phyloP scores from a whole-genome alignment of 2,113 vertebrate genomes.

The Prionailurus viverrinus region DNA sequence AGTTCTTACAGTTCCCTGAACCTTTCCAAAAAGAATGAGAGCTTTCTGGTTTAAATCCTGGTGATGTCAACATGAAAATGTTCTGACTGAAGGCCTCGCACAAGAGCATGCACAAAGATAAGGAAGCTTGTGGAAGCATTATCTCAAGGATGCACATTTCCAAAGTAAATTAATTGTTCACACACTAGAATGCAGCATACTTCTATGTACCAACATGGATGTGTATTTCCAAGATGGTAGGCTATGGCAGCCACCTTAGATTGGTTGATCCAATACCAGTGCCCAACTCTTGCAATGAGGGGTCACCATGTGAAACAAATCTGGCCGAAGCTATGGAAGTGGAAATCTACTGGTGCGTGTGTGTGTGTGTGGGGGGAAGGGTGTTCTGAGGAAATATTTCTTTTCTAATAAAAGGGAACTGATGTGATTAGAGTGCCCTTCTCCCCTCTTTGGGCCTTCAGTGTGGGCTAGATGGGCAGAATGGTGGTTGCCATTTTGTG shows the following conservation, averaged over 20 bases:
- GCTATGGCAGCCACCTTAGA: background rate
- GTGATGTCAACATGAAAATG: background rate
- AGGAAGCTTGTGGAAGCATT: background rate
- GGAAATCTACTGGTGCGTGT: background rate
- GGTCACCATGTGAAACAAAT: background rate
- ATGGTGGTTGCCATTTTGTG: background rate
- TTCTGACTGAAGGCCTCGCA: background rate
- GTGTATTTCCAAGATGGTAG: background rate
- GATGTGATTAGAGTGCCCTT: background rate
- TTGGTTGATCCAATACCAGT: background rate
- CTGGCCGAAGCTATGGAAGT: no score
- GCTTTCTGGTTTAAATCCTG: background rate
- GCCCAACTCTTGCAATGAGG: background rate
- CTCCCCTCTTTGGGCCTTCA: background rate
- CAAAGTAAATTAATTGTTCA: background rate
- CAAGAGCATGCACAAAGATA: background rate
- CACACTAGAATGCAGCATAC: background rate
- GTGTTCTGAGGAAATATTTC: background rate
- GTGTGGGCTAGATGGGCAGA: background rate
- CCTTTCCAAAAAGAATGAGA: background rate
- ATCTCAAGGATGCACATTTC: background rate
- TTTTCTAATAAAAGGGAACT: conserved; percentile 13
- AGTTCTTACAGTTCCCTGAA: background rate
- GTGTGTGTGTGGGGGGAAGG: background rate
- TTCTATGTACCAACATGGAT: background rate